A percentile compares a stretch with the other conserved stretches of the same genome.
phyloP scores from a whole-genome alignment of 2,888 invertebrate genomes.

The Aethes cnicana region DNA sequence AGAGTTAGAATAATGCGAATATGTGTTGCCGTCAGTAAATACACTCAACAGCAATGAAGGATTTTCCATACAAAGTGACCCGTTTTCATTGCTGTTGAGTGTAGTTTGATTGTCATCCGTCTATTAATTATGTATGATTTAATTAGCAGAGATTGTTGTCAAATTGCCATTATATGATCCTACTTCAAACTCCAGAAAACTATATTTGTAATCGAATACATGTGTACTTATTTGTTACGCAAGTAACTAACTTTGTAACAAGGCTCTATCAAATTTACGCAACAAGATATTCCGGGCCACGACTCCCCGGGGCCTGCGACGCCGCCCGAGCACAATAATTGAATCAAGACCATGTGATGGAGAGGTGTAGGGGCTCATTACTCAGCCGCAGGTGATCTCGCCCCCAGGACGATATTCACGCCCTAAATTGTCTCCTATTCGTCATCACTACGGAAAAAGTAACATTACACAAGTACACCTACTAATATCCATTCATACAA shows the following conservation, averaged over 20 bases:
- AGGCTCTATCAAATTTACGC: slow-evolving; percentile 12
- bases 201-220: no score
- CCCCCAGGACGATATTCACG: not conserved
- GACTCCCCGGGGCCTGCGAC: slow-evolving; percentile 5
- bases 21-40: no score
- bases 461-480: not conserved
- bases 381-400: slow-evolving; percentile 17
- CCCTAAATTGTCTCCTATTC: not conserved
- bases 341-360: slow-evolving; percentile 16
- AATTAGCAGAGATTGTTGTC: no score
- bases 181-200: no score
- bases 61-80: no score
- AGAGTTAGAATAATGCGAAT: no score
- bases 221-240: slow-evolving; percentile 5
- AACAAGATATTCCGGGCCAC: slow-evolving; percentile 8
- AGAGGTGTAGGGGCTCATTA: slow-evolving; percentile 16
- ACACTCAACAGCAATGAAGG: no score
- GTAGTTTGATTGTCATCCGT: no score
- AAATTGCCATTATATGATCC: no score
- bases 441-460: slow-evolving; percentile 1
- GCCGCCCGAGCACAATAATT: slow-evolving; percentile 11
- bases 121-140: no score
- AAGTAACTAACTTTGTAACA: slow-evolving; percentile 14
- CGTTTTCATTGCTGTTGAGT: no score
- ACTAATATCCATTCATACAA: no score